Evolutionary conservation across 1,140 invertebrate genomes (phyloP).

Genomic region (Mesaphorura yosii): DNA sequence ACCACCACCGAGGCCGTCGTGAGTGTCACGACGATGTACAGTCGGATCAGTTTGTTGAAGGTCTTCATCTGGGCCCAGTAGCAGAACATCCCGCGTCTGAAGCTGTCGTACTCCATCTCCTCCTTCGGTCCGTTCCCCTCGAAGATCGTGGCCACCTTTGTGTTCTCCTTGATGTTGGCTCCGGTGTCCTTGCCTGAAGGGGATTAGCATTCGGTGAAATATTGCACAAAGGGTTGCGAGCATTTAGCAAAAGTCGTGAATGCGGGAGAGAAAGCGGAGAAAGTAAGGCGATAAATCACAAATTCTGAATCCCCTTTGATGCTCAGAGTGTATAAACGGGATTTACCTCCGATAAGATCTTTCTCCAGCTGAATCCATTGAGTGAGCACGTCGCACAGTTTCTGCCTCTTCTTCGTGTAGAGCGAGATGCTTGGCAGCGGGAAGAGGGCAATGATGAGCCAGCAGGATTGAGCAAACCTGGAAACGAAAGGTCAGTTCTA

Average conservation of each 20-base stretch:
- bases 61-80: conserved; percentile 27
- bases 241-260: no score
- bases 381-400: conserved; percentile 28
- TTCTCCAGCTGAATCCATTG: conserved; percentile 31
- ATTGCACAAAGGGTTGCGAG: no score
- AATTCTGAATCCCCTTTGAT: no score
- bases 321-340: no score
- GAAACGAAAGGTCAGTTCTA: no score
- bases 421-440: conserved; percentile 27
- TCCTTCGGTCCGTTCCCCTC: conserved; percentile 18
- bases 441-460: conserved; percentile 31
- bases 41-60: conserved; percentile 24
- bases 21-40: conserved; percentile 23
- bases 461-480: conserved; percentile 29
- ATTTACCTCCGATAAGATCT: conserved; percentile 30
- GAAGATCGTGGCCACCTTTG: conserved; percentile 25
- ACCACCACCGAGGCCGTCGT: conserved; percentile 22
- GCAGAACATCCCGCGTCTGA: conserved; percentile 27
- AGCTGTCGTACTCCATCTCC: conserved; percentile 29
- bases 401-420: conserved; percentile 29
- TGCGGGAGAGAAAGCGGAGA: no score
- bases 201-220: conserved; percentile 1
- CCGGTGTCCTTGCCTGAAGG: conserved; percentile 19
- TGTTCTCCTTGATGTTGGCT: conserved; percentile 18
- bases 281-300: no score